Evolutionary conservation across 2,113 vertebrate genomes (phyloP), one percentile per base, ranked within the genome.

Genomic region (Hucho hucho): DNA sequence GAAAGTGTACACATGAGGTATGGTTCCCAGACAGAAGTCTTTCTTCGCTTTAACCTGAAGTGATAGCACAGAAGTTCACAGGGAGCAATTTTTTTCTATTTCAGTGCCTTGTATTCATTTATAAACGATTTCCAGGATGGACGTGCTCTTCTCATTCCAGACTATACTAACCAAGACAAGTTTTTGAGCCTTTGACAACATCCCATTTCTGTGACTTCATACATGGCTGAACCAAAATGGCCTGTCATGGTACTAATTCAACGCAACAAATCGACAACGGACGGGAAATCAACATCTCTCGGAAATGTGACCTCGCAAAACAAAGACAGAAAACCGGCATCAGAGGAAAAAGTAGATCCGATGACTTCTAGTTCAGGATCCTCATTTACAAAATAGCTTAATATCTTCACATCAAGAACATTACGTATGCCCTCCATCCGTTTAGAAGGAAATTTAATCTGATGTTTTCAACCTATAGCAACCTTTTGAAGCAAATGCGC

Each of bases 141-240:
- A 78, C 61, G 80, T 80, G 86, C 59, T 84, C 80, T 84, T 88
- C 80, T 87, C 75, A n/a, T 75, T 28, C 77, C 81, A 69, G 18
- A 24, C 70, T 49, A 69, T 79, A 18, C 83, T 88, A 92, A 90
- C 83, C 70, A 88, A 87, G 87, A 89, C 82, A 83, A 87, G 87
- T 88, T 74, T 88, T 64, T 46, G 49, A 67, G 80, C 76, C 80
- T 83, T 73, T 87, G 81, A 82, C 47, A 75, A 32, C 22, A 64
- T 72, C 70, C 46, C 64, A 56, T 85, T 76, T 83, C 63, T 32
- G 75, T 66, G 75, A 76, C 65, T 70, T 78, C 80, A 72, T 82
- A 82, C 72, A 75, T 28, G 72, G 83, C 71, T 82, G 79, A 74
- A 78, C 83, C 75, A 82, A 78, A 83, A 80, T 79, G 76, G 78